phyloP scores from a whole-genome alignment of 2,113 vertebrate genomes.

The Egretta garzetta region DNA sequence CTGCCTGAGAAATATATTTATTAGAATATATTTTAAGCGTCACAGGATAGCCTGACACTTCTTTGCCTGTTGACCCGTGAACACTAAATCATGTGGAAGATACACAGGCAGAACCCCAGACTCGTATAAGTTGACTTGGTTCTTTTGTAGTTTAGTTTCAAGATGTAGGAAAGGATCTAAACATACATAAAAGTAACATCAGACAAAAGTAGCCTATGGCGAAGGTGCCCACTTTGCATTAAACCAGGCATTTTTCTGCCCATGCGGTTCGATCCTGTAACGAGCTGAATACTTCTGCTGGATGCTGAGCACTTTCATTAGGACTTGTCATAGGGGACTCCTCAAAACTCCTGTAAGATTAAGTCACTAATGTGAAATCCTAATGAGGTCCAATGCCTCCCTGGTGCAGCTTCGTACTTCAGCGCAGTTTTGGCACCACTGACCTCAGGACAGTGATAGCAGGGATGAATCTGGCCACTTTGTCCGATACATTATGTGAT shows the following conservation, averaged over 20 bases:
- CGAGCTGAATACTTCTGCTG: not conserved
- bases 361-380: not conserved
- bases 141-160: not conserved
- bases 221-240: not conserved
- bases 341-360: not conserved
- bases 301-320: not conserved
- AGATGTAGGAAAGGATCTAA: not conserved
- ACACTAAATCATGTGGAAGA: slow-evolving; percentile 32
- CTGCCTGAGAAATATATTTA: slow-evolving; percentile 35
- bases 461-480: not conserved
- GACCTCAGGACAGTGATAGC: not conserved
- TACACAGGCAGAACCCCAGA: not conserved
- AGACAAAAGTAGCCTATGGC: not conserved
- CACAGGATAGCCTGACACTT: slow-evolving; percentile 28
- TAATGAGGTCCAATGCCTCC: not conserved
- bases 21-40: slow-evolving; percentile 55
- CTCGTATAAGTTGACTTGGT: not conserved
- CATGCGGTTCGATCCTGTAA: not conserved
- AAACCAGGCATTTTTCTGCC: not conserved
- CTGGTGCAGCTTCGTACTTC: not conserved
- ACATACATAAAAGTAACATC: not conserved
- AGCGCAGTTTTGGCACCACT: not conserved
- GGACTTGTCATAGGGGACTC: not conserved
- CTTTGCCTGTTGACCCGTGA: slow-evolving; percentile 38
- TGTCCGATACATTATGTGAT: not conserved